phyloP scores from a whole-genome alignment of 2,888 invertebrate genomes.

The Cyclophora punctaria region DNA sequence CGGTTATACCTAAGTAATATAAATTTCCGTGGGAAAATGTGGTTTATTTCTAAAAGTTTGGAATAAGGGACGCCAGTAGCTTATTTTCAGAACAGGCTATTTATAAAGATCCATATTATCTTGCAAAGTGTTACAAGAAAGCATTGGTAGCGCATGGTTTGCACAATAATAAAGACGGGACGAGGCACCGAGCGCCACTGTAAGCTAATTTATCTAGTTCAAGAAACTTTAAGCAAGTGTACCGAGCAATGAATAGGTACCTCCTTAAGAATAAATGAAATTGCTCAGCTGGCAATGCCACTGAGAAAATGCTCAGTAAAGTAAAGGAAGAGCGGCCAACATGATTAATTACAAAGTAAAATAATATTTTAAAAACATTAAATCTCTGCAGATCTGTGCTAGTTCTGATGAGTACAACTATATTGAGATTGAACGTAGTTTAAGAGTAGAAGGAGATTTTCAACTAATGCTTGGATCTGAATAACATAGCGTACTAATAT shows the following conservation, averaged over 20 bases:
- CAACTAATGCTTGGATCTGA: too few species aligned
- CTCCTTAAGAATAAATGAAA: conserved; percentile 41
- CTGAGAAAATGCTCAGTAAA: conserved; percentile 30
- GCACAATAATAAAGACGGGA: conserved; percentile 16
- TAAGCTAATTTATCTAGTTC: conserved; percentile 34
- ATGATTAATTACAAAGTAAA: conserved; percentile 50
- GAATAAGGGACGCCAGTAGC: too few species aligned
- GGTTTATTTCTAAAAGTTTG: too few species aligned
- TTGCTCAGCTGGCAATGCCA: conserved; percentile 35
- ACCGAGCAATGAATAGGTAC: conserved; percentile 32
- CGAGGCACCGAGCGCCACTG: conserved; percentile 13
- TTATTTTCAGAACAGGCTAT: too few species aligned
- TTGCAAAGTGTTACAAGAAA: neutral
- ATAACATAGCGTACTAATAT: too few species aligned
- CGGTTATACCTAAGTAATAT: too few species aligned
- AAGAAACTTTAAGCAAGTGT: conserved; percentile 32
- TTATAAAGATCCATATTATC: too few species aligned
- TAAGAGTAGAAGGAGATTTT: too few species aligned
- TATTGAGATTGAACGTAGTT: too few species aligned
- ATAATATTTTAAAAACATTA: conserved; percentile 26
- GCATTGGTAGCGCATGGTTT: conserved; percentile 8
- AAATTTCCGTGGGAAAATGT: too few species aligned
- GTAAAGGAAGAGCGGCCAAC: conserved; percentile 35
- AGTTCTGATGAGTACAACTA: too few species aligned
- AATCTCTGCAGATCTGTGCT: conserved; percentile 15